phyloP scores from a whole-genome alignment of 2,113 vertebrate genomes.

The Pomatorhinus ruficollis region DNA sequence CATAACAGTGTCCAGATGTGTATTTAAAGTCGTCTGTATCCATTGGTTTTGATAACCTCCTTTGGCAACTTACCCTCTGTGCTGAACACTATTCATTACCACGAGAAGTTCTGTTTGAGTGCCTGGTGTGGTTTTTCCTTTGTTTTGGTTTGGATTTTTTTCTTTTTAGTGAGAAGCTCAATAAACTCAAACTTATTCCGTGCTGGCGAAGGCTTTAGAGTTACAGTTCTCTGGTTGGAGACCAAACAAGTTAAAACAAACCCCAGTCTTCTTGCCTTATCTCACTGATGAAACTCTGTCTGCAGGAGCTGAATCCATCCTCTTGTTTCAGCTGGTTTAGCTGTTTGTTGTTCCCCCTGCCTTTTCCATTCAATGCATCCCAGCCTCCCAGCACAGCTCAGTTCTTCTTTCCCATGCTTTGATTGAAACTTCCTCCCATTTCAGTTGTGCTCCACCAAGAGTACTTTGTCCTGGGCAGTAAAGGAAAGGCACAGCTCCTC shows the following conservation, averaged over 20 bases:
- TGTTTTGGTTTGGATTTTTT: neutral
- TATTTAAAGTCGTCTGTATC: slow-evolving; percentile 29
- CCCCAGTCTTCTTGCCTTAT: neutral
- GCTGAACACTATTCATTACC: neutral
- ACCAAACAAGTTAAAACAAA: neutral
- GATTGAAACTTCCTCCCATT: slow-evolving; percentile 22
- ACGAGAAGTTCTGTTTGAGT: neutral
- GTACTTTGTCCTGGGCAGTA: neutral
- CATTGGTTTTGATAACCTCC: slow-evolving; percentile 29
- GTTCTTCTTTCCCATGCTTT: slow-evolving; percentile 49
- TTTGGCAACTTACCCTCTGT: neutral
- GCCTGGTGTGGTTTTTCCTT: neutral
- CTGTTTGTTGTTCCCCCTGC: neutral
- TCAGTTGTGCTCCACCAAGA: slow-evolving; percentile 22
- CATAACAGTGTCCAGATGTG: slow-evolving; percentile 37
- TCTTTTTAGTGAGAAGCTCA: neutral
- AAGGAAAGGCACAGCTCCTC: neutral
- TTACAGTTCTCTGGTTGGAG: neutral
- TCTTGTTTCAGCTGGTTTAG: slow-evolving; percentile 7
- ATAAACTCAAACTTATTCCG: neutral
- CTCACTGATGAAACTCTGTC: neutral
- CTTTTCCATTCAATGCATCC: neutral
- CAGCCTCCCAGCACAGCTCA: neutral
- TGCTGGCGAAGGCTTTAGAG: neutral
- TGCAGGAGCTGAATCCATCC: slow-evolving; percentile 21